A percentile compares a stretch with the other conserved stretches of the same genome.
Evolutionary conservation across 2,797 vertebrate species (phyloP).

Genomic region (Pyrrhura leucotis): DNA sequence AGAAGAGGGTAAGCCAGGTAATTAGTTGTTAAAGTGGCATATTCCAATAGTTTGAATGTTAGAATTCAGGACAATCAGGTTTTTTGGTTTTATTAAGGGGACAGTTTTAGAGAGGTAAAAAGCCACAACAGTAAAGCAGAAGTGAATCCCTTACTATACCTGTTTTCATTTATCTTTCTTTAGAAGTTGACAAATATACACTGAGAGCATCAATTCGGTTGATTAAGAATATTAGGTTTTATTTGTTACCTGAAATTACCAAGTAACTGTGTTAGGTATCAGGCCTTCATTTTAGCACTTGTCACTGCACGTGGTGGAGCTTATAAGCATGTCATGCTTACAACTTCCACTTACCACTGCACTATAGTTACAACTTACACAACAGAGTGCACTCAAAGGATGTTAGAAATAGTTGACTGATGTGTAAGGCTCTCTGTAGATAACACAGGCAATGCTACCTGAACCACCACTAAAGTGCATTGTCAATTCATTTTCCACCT

Average conservation of each 20-base stretch:
- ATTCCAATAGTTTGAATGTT: background rate
- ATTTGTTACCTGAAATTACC: background rate
- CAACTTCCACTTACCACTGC: background rate
- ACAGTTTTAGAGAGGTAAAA: background rate
- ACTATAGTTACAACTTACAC: fast-evolving
- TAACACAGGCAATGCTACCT: background rate
- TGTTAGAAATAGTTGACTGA: background rate
- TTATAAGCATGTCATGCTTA: too few relatives aligned
- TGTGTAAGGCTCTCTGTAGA: background rate
- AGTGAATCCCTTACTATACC: background rate
- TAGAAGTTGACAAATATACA: background rate
- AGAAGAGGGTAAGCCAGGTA: background rate
- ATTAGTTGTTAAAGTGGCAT: background rate
- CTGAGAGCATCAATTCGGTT: background rate
- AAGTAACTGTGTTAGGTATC: background rate
- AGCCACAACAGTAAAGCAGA: background rate
- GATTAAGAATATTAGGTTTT: background rate
- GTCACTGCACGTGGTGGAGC: fast-evolving
- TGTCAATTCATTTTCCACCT: background rate
- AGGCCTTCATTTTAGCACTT: background rate
- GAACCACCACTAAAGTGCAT: background rate
- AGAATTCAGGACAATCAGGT: background rate
- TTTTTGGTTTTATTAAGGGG: background rate
- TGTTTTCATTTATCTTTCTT: background rate
- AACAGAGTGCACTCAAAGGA: background rate